phyloP scores from a whole-genome alignment of 2,797 vertebrate species.

The Glyptemys insculpta region DNA sequence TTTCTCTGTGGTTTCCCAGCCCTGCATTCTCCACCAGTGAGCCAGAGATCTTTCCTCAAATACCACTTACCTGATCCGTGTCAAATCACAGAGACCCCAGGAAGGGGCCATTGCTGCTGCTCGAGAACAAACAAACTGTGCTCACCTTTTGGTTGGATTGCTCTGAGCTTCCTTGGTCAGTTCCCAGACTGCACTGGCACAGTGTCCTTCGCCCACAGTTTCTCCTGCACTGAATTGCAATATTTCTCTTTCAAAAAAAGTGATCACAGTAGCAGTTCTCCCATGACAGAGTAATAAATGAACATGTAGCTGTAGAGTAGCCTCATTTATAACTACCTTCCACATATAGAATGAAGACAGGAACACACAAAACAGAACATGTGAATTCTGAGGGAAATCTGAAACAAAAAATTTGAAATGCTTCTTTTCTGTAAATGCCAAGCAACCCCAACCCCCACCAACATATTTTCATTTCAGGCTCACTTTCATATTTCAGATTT shows the following conservation, averaged over 20 bases:
- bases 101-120: neutral
- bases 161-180: neutral
- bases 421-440: neutral
- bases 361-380: neutral
- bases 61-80: neutral
- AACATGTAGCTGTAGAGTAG: neutral
- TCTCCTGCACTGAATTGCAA: neutral
- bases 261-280: neutral
- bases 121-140: neutral
- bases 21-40: neutral
- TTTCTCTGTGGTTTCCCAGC: neutral
- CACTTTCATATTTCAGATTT: neutral
- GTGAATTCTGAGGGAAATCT: neutral
- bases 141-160: neutral
- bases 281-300: neutral
- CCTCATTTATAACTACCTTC: neutral
- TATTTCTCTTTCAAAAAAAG: neutral
- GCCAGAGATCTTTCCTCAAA: neutral
- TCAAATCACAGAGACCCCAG: neutral
- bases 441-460: too few relatives aligned
- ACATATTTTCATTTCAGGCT: neutral
- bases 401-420: rapidly evolving
- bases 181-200: neutral
- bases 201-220: neutral
- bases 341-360: neutral